Evolutionary conservation across 2,797 vertebrate species (phyloP).

Genomic region (Peromyscus attwateri): DNA sequence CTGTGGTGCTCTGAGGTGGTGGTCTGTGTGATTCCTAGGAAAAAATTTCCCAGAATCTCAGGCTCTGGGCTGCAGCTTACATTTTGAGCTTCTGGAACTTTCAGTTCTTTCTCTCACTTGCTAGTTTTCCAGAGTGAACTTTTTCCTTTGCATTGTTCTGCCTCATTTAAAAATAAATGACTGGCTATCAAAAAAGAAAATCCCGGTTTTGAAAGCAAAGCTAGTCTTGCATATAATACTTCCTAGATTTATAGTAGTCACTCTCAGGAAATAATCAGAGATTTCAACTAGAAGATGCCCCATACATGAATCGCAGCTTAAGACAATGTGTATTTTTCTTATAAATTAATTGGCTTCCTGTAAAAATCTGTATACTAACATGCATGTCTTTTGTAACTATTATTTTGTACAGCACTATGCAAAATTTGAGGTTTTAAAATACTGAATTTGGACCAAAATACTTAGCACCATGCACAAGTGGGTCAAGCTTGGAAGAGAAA

Average conservation of each 20-base stretch:
- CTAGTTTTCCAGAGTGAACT: constrained; percentile 35
- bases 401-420: constrained; percentile 31
- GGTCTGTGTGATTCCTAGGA: constrained; percentile 20
- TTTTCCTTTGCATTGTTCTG: constrained; percentile 58
- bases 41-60: background rate
- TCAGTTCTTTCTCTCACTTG: constrained; percentile 17
- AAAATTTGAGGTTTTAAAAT: constrained; percentile 68
- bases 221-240: background rate
- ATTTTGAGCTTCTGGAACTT: background rate
- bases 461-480: constrained; percentile 45
- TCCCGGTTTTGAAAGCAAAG: constrained; percentile 26
- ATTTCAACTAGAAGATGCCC: background rate
- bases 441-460: constrained; percentile 57
- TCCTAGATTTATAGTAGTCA: background rate
- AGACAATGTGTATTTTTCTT: constrained; percentile 18
- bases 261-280: background rate
- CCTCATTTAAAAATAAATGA: constrained; percentile 71
- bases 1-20: background rate
- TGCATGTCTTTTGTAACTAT: constrained; percentile 34
- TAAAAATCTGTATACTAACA: constrained; percentile 23
- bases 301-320: background rate
- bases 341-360: constrained; percentile 16
- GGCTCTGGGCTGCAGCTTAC: background rate
- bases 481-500: constrained; percentile 67
- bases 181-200: background rate